These are phyloP conservation scores for Oenanthe melanoleuca DNA, from an alignment of 2,113 vertebrate species.

Conservation along the genomic window DNA sequence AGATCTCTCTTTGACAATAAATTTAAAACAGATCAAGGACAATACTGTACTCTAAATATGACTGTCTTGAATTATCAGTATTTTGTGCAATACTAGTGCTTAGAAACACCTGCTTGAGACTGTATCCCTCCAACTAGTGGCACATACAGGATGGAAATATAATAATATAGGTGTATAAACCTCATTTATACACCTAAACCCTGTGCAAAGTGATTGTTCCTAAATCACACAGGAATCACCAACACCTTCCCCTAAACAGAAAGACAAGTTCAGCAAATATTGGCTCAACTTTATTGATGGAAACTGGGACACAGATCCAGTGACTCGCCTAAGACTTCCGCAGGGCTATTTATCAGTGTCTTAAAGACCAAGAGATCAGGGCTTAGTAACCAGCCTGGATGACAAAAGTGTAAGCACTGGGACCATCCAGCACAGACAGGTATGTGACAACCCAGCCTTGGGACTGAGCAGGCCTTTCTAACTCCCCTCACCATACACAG, in stretches of 20 bases:
- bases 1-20: neutral
- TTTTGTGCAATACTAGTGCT: neutral
- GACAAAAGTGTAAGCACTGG: neutral
- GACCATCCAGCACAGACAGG: neutral
- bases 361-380: constrained; percentile 1
- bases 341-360: neutral
- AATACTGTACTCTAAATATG: neutral
- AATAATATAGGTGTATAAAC: neutral
- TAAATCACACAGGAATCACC: neutral
- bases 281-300: neutral
- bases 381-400: neutral
- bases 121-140: neutral
- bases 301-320: constrained; percentile 33
- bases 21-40: neutral
- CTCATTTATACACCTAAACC: neutral
- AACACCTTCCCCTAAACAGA: neutral
- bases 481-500: neutral
- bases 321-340: neutral
- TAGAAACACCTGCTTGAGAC: neutral
- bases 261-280: neutral
- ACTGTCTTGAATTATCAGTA: neutral
- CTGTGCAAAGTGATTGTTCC: neutral
- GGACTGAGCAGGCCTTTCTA: neutral
- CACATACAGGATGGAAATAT: neutral
- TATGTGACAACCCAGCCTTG: neutral